Evolutionary conservation across 2,797 vertebrate genomes (phyloP).

Genomic region (Dipus sagitta): DNA sequence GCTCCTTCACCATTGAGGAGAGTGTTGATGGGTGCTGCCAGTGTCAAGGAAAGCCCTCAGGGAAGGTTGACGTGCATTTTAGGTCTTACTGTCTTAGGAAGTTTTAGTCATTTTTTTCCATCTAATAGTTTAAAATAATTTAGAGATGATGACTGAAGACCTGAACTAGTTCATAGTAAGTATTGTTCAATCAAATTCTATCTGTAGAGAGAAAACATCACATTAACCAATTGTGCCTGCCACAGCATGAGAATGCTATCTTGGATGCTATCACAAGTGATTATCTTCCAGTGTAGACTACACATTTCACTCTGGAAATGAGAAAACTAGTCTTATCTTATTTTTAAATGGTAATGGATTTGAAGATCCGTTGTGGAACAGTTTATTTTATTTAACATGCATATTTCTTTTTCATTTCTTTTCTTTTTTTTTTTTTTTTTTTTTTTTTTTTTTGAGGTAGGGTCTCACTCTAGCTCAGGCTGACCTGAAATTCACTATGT

Average conservation of each 20-base stretch:
- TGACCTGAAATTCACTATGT: too few relatives aligned
- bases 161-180: constrained; percentile 29
- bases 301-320: not conserved
- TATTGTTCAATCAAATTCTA: constrained; percentile 46
- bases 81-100: constrained; percentile 64
- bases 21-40: constrained; percentile 67
- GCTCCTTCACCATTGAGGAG: constrained; percentile 71
- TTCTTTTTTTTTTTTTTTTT: too few relatives aligned
- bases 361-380: constrained; percentile 45
- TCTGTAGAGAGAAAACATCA: constrained; percentile 54
- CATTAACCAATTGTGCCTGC: constrained; percentile 31
- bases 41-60: constrained; percentile 36
- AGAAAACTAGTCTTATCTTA: constrained; percentile 9
- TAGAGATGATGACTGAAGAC: constrained; percentile 69
- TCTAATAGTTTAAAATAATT: constrained; percentile 73
- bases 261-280: not conserved
- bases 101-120: constrained; percentile 68
- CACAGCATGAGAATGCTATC: constrained; percentile 21
- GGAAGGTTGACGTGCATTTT: constrained; percentile 54
- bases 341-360: not conserved
- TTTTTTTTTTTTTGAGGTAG: too few relatives aligned
- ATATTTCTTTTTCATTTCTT: too few relatives aligned
- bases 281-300: not conserved
- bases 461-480: too few relatives aligned
- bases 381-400: constrained; percentile 52